Evolutionary conservation across 2,113 vertebrate species (phyloP).

Genomic region (Ictalurus furcatus): DNA sequence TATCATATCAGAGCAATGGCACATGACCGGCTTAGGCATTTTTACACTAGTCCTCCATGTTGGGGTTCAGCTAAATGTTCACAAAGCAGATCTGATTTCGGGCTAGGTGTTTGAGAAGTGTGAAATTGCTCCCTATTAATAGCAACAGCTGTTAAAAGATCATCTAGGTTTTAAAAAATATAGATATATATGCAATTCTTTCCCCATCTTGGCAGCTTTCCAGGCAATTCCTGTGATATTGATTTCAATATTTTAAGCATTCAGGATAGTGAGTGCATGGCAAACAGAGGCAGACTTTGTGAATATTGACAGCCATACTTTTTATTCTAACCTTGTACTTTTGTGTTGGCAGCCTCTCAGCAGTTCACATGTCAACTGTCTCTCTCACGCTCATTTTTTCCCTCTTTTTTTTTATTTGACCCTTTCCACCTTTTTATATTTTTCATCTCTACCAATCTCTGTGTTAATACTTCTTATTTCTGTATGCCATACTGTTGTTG

Average conservation of each 20-base stretch:
- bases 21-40: not conserved
- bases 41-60: not conserved
- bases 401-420: not conserved
- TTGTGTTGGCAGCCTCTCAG: slow-evolving; percentile 43
- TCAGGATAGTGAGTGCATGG: slow-evolving; percentile 43
- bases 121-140: slow-evolving; percentile 25
- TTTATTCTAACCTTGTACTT: slow-evolving; percentile 49
- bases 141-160: slow-evolving; percentile 30
- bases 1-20: slow-evolving; percentile 17
- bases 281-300: slow-evolving; percentile 45
- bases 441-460: not conserved
- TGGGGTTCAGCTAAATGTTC: not conserved
- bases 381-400: not conserved
- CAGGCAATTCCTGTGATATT: slow-evolving; percentile 30
- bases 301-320: slow-evolving; percentile 47
- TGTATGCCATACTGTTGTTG: not conserved
- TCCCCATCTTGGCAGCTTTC: not conserved
- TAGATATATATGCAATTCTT: not conserved
- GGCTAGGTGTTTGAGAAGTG: not conserved
- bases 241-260: slow-evolving; percentile 52
- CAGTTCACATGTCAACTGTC: slow-evolving; percentile 30
- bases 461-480: not conserved
- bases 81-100: slow-evolving; percentile 20
- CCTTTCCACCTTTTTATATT: not conserved
- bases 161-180: not conserved